Conservation (phyloP, 2,113 vertebrate species). For the Pachypanchax playfairii region DNA sequence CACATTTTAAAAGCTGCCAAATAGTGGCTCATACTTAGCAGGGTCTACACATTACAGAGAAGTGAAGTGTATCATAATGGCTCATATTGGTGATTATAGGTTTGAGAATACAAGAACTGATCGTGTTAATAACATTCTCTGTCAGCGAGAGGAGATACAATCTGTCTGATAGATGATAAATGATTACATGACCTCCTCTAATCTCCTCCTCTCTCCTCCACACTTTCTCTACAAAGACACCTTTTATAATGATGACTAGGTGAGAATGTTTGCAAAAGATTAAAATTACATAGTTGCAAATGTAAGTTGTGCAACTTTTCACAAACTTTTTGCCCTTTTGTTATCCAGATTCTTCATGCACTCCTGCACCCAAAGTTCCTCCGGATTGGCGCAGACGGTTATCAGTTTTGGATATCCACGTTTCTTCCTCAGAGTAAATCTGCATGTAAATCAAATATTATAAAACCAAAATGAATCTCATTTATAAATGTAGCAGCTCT, state of each 20-base stretch:
- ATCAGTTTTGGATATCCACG: rapidly evolving
- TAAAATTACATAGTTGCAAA: not conserved
- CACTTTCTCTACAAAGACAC: constrained; percentile 30
- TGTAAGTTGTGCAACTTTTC: constrained; percentile 10
- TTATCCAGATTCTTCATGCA: rapidly evolving
- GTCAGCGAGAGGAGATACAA: constrained; percentile 45
- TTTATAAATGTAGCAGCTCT: not conserved
- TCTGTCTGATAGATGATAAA: constrained; percentile 11
- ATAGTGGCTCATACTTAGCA: constrained; percentile 62
- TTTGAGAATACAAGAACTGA: constrained; percentile 14
- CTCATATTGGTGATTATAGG: constrained; percentile 19
- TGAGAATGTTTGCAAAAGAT: not conserved
- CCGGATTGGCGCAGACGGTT: constrained; percentile 60
- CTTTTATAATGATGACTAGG: not conserved
- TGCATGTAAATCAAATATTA: constrained; percentile 13
- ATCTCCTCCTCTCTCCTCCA: constrained; percentile 15
- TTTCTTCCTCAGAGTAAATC: constrained; percentile 50
- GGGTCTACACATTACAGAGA: constrained; percentile 16
- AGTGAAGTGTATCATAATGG: constrained; percentile 15
- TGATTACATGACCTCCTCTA: no score
- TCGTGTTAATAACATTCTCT: constrained; percentile 33
- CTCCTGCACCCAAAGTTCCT: not conserved
- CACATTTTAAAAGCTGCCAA: constrained; percentile 63
- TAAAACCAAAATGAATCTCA: rapidly evolving
- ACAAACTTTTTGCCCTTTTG: not conserved